phyloP scores from a whole-genome alignment of 2,888 invertebrate genomes.

The Ditula angustiorana region DNA sequence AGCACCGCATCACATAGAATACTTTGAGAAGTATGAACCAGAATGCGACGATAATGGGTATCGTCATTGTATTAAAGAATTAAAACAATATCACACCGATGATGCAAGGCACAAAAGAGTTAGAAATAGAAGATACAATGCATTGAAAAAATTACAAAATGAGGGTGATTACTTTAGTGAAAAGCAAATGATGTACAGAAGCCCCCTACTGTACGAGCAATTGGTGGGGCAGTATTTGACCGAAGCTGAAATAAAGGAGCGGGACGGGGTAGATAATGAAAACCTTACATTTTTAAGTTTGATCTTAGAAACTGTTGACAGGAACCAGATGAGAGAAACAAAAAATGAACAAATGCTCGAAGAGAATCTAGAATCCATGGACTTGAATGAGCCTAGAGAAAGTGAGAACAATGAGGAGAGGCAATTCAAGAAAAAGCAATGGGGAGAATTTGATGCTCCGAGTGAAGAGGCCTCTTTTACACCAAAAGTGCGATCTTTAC shows the following conservation, averaged over 20 bases:
- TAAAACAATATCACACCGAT: constrained; percentile 84
- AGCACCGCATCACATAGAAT: constrained; percentile 87
- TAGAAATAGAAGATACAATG: constrained; percentile 93
- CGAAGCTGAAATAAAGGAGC: constrained; percentile 89
- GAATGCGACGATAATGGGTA: constrained; percentile 75
- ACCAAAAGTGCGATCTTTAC: constrained; percentile 64
- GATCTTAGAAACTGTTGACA: constrained; percentile 92
- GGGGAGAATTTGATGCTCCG: constrained; percentile 85
- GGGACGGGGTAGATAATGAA: constrained; percentile 86
- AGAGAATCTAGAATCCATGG: constrained; percentile 80
- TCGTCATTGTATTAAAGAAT: constrained; percentile 86
- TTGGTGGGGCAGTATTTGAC: constrained; percentile 94
- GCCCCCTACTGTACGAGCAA: constrained; percentile 95
- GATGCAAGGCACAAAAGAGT: constrained; percentile 82
- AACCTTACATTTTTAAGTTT: constrained; percentile 89
- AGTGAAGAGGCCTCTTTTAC: constrained; percentile 62
- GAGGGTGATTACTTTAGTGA: constrained; percentile 94
- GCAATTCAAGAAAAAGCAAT: constrained; percentile 60
- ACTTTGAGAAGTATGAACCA: constrained; percentile 83
- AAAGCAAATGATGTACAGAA: constrained; percentile 96
- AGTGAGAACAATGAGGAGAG: constrained; percentile 48
- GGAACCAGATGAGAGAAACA: constrained; percentile 87
- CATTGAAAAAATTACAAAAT: constrained; percentile 89
- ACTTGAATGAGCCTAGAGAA: constrained; percentile 52
- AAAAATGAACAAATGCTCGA: constrained; percentile 86